A percentile compares a stretch with the other conserved stretches of the same genome.
These are phyloP conservation scores for Drosophila formosana DNA, from an alignment of 2,888 invertebrate genomes.

Conservation along the genomic window DNA sequence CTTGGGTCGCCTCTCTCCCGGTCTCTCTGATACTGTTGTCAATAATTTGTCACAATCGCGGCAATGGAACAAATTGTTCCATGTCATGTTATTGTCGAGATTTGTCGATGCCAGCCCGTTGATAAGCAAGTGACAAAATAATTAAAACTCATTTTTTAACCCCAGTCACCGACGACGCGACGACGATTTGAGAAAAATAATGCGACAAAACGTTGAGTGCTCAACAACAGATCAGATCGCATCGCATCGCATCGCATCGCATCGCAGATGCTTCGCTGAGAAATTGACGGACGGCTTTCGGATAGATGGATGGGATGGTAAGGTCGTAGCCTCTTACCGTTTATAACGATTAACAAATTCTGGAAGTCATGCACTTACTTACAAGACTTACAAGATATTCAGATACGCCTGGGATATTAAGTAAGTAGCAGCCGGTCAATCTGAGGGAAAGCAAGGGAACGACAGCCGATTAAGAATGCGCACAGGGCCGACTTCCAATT, in stretches of 20 bases:
- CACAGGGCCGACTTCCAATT: background rate
- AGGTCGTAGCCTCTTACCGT: constrained; percentile 5
- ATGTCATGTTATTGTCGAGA: constrained; percentile 83
- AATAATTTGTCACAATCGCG: constrained; percentile 84
- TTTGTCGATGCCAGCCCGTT: constrained; percentile 66
- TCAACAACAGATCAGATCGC: constrained; percentile 31
- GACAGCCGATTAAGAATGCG: background rate
- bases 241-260: background rate
- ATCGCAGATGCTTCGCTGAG: constrained; percentile 1
- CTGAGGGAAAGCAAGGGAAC: too few relatives aligned
- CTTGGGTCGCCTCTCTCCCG: constrained; percentile 1
- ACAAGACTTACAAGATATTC: constrained; percentile 44
- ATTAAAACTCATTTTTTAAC: constrained; percentile 69
- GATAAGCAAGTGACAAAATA: constrained; percentile 79
- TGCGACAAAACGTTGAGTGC: constrained; percentile 64
- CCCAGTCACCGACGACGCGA: constrained; percentile 26
- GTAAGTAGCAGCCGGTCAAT: constrained; percentile 2
- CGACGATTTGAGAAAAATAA: constrained; percentile 22
- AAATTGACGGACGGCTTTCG: background rate
- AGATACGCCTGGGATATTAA: constrained; percentile 31
- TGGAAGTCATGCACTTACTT: constrained; percentile 67
- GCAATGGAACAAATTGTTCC: constrained; percentile 80
- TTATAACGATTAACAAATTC: constrained; percentile 38
- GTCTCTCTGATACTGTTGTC: constrained; percentile 72
- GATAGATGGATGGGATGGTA: background rate